Conservation (phyloP, 2,888 invertebrate species). For the Amblyteles armatorius region DNA sequence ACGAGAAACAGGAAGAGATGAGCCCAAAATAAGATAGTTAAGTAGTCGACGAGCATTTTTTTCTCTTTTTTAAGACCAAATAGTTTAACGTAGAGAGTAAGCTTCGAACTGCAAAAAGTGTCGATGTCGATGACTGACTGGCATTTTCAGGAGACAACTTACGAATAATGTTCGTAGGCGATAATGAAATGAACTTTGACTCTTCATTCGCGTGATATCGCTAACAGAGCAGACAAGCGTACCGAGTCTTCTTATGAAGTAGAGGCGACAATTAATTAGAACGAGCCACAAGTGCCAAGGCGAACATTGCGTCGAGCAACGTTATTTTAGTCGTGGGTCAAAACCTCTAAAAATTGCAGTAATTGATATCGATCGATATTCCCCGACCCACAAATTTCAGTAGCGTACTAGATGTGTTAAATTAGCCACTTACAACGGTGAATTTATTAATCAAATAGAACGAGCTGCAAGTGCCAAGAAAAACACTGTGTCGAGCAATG, state of each 20-base stretch:
- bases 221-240: background rate
- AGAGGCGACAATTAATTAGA: slow-evolving; percentile 5
- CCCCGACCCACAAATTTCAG: background rate
- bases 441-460: slow-evolving; percentile 81
- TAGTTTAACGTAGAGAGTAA: background rate
- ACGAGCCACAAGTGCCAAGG: background rate
- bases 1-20: slow-evolving; percentile 49
- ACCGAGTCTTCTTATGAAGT: background rate
- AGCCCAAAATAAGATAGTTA: slow-evolving; percentile 31
- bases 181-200: slow-evolving; percentile 48
- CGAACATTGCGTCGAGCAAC: background rate
- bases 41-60: slow-evolving; percentile 36
- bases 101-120: slow-evolving; percentile 9
- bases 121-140: slow-evolving; percentile 30
- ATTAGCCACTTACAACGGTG: slow-evolving; percentile 86
- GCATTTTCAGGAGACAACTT: background rate
- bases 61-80: background rate
- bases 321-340: background rate
- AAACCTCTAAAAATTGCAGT: background rate
- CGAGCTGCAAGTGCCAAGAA: background rate
- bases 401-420: background rate
- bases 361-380: background rate
- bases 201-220: slow-evolving; percentile 30
- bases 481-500: background rate
- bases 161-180: slow-evolving; percentile 38